Conservation (phyloP, 2,797 vertebrate genomes). For the Hippocampus kuda region DNA sequence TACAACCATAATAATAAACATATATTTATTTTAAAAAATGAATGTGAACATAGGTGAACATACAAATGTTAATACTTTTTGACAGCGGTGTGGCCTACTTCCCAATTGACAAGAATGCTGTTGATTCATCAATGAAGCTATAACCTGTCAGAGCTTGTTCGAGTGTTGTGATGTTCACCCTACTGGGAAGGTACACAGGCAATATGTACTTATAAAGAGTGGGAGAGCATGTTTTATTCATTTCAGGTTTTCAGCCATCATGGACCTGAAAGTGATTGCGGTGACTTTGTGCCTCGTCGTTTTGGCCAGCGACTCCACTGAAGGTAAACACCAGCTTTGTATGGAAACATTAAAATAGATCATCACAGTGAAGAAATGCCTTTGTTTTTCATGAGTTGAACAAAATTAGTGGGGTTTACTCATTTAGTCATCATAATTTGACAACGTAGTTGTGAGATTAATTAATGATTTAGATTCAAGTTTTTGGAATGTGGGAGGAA, state of each 20-base stretch:
- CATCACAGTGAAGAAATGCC: background rate
- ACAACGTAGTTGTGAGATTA: background rate
- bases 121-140: background rate
- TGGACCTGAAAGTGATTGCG: slow-evolving; percentile 50
- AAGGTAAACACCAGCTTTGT: slow-evolving; percentile 46
- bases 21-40: too few relatives aligned
- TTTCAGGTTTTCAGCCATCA: slow-evolving; percentile 26
- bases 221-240: background rate
- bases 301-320: slow-evolving; percentile 35
- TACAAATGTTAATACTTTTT: background rate
- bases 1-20: too few relatives aligned
- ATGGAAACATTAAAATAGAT: background rate
- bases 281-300: slow-evolving; percentile 37
- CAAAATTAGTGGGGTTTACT: background rate
- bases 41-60: too few relatives aligned
- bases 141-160: background rate
- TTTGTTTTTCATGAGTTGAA: background rate
- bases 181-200: slow-evolving; percentile 21
- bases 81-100: background rate
- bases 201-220: background rate
- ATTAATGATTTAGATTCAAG: background rate
- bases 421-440: background rate
- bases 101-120: background rate
- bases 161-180: background rate
- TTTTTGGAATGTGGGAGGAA: too few relatives aligned